Evolutionary conservation across 2,113 vertebrate genomes (phyloP).

Genomic region (Heloderma charlesbogerti): DNA sequence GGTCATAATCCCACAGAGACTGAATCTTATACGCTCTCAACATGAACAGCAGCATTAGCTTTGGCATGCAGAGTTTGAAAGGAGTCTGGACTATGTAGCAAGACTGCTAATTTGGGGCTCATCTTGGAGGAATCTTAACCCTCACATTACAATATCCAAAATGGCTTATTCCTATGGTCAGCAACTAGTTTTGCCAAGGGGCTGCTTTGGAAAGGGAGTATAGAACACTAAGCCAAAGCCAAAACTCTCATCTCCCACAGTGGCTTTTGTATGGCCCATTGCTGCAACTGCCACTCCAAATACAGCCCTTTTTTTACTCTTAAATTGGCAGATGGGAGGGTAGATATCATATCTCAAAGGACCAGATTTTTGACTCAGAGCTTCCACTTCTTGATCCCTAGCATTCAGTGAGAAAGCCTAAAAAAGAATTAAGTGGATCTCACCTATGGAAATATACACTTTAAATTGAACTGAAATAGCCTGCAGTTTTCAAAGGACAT

Average conservation of each 20-base stretch:
- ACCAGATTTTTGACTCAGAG: neutral
- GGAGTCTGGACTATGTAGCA: fast-evolving
- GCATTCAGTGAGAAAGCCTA: neutral
- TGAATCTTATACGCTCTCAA: slow-evolving; percentile 22
- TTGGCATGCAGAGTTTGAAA: neutral
- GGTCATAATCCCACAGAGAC: slow-evolving; percentile 26
- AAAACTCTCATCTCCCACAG: neutral
- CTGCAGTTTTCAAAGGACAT: fast-evolving
- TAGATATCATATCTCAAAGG: neutral
- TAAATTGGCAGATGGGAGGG: neutral
- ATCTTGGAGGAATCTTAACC: neutral
- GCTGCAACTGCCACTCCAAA: neutral
- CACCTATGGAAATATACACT: neutral
- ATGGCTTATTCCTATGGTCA: neutral
- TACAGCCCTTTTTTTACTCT: neutral
- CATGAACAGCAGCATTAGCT: slow-evolving; percentile 35
- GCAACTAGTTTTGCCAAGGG: neutral
- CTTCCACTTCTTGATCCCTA: neutral
- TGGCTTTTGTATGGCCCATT: neutral
- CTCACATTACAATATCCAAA: neutral
- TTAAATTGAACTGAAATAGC: slow-evolving; percentile 14
- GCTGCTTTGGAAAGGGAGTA: neutral
- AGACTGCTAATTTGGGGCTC: neutral
- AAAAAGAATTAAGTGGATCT: neutral
- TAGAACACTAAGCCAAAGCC: neutral